Percentiles rank a stretch among this genome's conserved stretches.
These are phyloP conservation scores for Notodonta ziczac DNA, from an alignment of 2,888 invertebrate species.

Conservation along the genomic window DNA sequence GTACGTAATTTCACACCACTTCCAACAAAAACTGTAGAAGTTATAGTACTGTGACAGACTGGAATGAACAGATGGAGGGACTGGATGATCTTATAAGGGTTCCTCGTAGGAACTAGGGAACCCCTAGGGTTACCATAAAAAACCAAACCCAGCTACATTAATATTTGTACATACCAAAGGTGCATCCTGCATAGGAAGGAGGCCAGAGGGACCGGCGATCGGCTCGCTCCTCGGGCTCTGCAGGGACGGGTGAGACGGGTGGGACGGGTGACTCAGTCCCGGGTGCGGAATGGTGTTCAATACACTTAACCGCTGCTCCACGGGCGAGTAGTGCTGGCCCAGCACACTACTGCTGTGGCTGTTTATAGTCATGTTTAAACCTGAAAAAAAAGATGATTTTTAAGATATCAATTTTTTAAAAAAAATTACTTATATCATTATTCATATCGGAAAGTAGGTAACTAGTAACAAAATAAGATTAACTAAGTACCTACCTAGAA, in stretches of 20 bases:
- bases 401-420: too few species aligned
- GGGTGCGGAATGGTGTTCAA: constrained; percentile 71
- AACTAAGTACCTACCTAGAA: too few species aligned
- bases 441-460: too few species aligned
- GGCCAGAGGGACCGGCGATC: constrained; percentile 92
- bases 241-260: constrained; percentile 73
- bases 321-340: constrained; percentile 72
- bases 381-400: constrained; percentile 54
- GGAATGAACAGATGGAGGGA: too few species aligned
- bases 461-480: too few species aligned
- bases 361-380: constrained; percentile 86
- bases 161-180: constrained; percentile 87
- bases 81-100: not conserved
- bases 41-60: too few species aligned
- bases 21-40: too few species aligned
- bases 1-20: too few species aligned
- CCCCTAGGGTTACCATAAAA: too few species aligned
- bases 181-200: constrained; percentile 95
- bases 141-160: not conserved
- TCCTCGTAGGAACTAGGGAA: not conserved
- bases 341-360: constrained; percentile 68
- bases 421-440: too few species aligned
- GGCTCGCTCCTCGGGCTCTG: constrained; percentile 89
- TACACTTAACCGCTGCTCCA: constrained; percentile 72
- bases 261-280: constrained; percentile 69